Conservation (phyloP, 1,140 invertebrate species). For the Daktulosphaira vitifoliae region DNA sequence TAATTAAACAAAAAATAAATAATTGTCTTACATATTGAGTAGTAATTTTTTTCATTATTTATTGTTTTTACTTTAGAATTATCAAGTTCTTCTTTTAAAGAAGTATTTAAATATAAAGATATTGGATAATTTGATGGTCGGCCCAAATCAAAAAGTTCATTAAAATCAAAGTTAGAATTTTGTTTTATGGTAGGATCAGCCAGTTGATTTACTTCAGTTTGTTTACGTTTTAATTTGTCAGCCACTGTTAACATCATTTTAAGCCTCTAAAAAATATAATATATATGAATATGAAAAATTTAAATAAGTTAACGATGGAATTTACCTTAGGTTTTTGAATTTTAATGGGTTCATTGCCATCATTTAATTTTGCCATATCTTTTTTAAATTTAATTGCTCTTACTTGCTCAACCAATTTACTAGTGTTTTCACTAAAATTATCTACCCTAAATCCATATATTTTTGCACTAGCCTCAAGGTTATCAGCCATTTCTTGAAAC, state of each 20-base stretch:
- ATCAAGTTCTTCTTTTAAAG: neutral
- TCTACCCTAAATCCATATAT: constrained; percentile 5
- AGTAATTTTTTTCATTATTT: neutral
- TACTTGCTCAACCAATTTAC: neutral
- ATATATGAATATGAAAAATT: too few relatives aligned
- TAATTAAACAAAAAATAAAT: neutral
- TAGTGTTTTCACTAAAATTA: neutral
- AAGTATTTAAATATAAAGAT: neutral
- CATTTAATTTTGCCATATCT: neutral
- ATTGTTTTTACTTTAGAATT: neutral
- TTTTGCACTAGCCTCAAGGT: neutral
- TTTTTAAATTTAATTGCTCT: neutral
- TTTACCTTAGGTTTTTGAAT: neutral
- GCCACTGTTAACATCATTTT: neutral
- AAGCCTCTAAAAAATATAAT: neutral
- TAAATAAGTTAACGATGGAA: neutral
- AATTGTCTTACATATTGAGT: neutral
- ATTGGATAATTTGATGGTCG: neutral
- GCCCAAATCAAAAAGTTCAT: neutral
- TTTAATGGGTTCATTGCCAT: neutral
- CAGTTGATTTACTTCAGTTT: neutral
- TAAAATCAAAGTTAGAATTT: neutral
- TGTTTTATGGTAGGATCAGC: neutral
- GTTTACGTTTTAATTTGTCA: neutral
- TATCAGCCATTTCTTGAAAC: constrained; percentile 12